Percentiles rank a stretch among this genome's conserved stretches.
Conservation (phyloP, 2,113 vertebrate genomes). For the Thalassoma bifasciatum region DNA sequence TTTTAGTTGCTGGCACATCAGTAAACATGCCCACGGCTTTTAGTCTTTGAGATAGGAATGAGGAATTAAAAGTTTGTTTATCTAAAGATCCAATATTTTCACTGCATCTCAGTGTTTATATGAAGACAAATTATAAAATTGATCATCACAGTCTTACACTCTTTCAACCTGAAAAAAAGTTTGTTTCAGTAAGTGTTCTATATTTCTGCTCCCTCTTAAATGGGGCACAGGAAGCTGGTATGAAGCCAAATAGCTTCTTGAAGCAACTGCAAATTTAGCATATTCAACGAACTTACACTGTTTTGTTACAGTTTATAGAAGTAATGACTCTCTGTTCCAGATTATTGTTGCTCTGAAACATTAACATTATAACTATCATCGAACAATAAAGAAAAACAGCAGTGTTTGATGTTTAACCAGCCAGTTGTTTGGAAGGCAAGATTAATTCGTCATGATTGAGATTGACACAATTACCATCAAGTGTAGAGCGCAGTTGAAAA, state of each 20-base stretch:
- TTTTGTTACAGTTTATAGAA: no score
- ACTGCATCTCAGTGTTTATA: constrained; percentile 1
- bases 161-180: no score
- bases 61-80: not conserved
- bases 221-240: no score
- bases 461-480: constrained; percentile 76
- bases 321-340: no score
- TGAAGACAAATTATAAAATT: not conserved
- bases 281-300: no score
- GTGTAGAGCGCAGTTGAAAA: constrained; percentile 65
- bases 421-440: constrained; percentile 64
- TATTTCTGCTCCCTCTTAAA: not conserved
- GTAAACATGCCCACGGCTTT: constrained; percentile 49
- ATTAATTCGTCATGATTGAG: constrained; percentile 64
- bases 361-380: no score
- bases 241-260: no score
- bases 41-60: constrained; percentile 8
- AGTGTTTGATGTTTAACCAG: no score
- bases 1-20: constrained; percentile 20
- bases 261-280: no score
- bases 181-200: not conserved
- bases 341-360: no score
- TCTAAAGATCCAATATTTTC: not conserved
- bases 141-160: constrained; percentile 2
- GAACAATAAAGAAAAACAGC: constrained; percentile 8